Evolutionary conservation across 2,113 vertebrate genomes (phyloP), one percentile per base, ranked within the genome.

Genomic region (Corythornis madagascariensis): DNA sequence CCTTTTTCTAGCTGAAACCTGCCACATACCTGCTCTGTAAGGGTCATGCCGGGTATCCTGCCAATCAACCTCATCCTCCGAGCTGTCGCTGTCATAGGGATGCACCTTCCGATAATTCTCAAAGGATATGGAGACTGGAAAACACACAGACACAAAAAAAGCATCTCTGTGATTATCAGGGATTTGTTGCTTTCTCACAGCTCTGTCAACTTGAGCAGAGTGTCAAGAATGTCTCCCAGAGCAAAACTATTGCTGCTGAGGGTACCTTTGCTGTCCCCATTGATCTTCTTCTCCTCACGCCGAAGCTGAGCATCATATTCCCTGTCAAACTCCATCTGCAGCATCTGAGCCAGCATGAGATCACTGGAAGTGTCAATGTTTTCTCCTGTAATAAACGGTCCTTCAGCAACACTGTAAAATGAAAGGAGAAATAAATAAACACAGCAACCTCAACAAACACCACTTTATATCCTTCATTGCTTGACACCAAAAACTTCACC

Each of bases 61-160:
- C 99, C 99, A 99, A 94, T 99, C 99, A 38, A 99, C 99, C 95
- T 99, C 99, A 73, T 99, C 99, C 91, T 99, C 99, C 0, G 99
- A 99, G 96, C 99, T 99, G 97, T 99, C 98, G 33, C 99, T 99
- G 94, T 99, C 99, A 38, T 98, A 99, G 6, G 98, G 99, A 95
- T 99, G 99, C 5, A 99, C 98, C 97, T 98, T 99, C 11, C 99
- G 98, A 90, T 99, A 99, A 97, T 99, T 99, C 97, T 99, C 99
- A 96, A 99, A 99, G 56, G 99, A 99, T 97, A 99, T 99, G 67
- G 99, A 99, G 72, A 99, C 99, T 99, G 97, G 74, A 95, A 95
- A 96, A 93, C 42, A 52, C 48, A 82, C 95, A 93, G 95, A 82
- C 95, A 93, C 95, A 4, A 91, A 88, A 86, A 29, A 42, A 60